A percentile compares a stretch with the other conserved stretches of the same genome.
Conservation (phyloP, 2,113 vertebrate genomes). For the Emberiza fucata region DNA sequence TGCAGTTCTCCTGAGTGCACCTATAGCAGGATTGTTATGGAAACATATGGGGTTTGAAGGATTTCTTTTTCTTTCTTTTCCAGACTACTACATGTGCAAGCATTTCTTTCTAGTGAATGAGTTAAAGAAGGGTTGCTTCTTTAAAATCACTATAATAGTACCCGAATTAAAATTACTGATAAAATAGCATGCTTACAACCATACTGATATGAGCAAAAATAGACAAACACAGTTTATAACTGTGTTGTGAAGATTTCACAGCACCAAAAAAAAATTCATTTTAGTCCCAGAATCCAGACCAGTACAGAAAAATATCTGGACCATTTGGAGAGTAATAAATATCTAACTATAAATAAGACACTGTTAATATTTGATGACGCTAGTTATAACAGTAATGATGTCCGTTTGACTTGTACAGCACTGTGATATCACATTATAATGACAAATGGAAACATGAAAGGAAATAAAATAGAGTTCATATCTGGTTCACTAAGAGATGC, state of each 20-base stretch:
- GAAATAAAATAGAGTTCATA: conserved; percentile 40
- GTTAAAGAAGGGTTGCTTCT: neutral
- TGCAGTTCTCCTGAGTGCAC: neutral
- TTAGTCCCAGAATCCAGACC: neutral
- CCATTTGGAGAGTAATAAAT: neutral
- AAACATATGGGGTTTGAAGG: neutral
- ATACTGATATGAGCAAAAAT: neutral
- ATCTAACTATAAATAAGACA: conserved; percentile 24
- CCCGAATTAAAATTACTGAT: neutral
- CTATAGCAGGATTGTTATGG: neutral
- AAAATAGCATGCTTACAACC: neutral
- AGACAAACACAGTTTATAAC: neutral
- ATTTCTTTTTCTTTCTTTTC: neutral
- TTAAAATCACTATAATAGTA: neutral
- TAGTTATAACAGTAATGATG: neutral
- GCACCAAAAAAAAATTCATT: neutral
- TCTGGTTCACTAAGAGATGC: conserved; percentile 18
- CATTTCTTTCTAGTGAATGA: neutral
- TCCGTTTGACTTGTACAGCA: conserved; percentile 28
- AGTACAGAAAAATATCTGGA: neutral
- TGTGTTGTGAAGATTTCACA: neutral
- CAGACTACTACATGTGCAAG: neutral
- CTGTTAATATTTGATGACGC: conserved; percentile 54
- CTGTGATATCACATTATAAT: conserved; percentile 34
- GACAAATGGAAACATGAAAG: neutral